Conservation (phyloP, 2,797 vertebrate genomes). For the Brachymystax lenok region DNA sequence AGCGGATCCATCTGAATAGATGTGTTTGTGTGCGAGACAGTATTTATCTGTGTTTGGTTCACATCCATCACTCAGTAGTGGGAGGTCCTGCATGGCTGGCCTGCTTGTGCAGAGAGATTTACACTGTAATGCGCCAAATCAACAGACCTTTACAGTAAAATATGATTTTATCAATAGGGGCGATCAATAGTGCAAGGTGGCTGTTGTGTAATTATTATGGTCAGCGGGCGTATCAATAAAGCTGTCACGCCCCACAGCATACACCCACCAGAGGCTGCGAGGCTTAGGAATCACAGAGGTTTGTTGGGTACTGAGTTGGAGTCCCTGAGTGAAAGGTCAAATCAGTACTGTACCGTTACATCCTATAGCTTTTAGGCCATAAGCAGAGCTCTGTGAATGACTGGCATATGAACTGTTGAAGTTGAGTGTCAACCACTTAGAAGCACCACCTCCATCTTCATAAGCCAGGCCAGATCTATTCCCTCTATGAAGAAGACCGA, state of each 20-base stretch:
- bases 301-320: slow-evolving; percentile 55
- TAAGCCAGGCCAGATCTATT: neutral
- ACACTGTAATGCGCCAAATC: slow-evolving; percentile 61
- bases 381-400: neutral
- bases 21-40: slow-evolving; percentile 27
- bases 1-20: neutral
- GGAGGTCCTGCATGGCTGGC: slow-evolving; percentile 49
- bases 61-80: slow-evolving; percentile 68
- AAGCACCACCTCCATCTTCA: neutral
- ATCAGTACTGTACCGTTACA: slow-evolving; percentile 31
- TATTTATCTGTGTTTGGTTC: slow-evolving; percentile 34
- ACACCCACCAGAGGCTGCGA: slow-evolving; percentile 58
- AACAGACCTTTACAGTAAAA: slow-evolving; percentile 80
- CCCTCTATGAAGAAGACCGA: neutral
- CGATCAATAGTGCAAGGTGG: slow-evolving; percentile 78
- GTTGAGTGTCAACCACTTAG: neutral
- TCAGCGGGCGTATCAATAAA: slow-evolving; percentile 77
- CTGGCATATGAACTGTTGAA: neutral
- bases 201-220: slow-evolving; percentile 77
- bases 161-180: slow-evolving; percentile 82
- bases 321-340: slow-evolving; percentile 54
- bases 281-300: slow-evolving; percentile 47
- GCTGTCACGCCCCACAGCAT: slow-evolving; percentile 57
- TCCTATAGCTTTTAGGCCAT: slow-evolving; percentile 15
- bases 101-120: slow-evolving; percentile 69